Percentiles rank a stretch among this genome's conserved stretches.
Evolutionary conservation across 2,888 invertebrate species (phyloP).

Genomic region (Pristionchus mayeri): DNA sequence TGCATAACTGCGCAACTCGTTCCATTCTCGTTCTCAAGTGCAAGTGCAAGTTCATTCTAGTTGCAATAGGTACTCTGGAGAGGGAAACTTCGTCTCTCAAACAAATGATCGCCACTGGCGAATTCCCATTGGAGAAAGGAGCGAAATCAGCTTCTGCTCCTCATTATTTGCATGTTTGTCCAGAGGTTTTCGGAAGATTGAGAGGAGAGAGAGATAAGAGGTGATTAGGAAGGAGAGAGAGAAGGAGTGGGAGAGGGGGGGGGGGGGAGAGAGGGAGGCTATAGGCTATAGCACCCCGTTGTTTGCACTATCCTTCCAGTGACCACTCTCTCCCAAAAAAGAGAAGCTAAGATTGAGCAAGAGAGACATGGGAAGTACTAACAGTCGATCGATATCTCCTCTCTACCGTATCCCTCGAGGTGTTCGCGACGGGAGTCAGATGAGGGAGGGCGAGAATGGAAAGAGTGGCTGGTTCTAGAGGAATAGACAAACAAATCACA

Average conservation of each 20-base stretch:
- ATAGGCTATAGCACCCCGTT: slow-evolving; percentile 4
- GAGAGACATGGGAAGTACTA: slow-evolving; percentile 33
- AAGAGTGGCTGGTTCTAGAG: slow-evolving; percentile 19
- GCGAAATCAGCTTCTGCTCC: neutral
- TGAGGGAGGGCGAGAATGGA: neutral
- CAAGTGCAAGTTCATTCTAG: slow-evolving; percentile 21
- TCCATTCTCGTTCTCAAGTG: slow-evolving; percentile 34
- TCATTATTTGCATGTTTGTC: slow-evolving; percentile 43
- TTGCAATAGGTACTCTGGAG: slow-evolving; percentile 33
- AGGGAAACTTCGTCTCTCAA: neutral
- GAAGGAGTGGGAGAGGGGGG: no score
- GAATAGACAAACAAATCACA: slow-evolving; percentile 3
- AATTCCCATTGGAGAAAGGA: neutral
- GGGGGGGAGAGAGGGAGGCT: neutral
- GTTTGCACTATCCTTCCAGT: neutral
- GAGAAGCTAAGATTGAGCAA: slow-evolving; percentile 42
- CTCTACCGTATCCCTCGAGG: neutral
- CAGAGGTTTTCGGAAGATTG: slow-evolving; percentile 36
- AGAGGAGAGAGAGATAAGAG: slow-evolving; percentile 25
- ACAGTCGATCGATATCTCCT: neutral
- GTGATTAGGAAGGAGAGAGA: no score
- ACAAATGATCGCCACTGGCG: neutral
- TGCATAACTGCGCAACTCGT: neutral
- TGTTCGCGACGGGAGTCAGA: neutral
- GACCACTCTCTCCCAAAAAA: slow-evolving; percentile 24